These are phyloP conservation scores for Hypotaenidia okinawae DNA, from an alignment of 2,797 vertebrate species.

Conservation along the genomic window DNA sequence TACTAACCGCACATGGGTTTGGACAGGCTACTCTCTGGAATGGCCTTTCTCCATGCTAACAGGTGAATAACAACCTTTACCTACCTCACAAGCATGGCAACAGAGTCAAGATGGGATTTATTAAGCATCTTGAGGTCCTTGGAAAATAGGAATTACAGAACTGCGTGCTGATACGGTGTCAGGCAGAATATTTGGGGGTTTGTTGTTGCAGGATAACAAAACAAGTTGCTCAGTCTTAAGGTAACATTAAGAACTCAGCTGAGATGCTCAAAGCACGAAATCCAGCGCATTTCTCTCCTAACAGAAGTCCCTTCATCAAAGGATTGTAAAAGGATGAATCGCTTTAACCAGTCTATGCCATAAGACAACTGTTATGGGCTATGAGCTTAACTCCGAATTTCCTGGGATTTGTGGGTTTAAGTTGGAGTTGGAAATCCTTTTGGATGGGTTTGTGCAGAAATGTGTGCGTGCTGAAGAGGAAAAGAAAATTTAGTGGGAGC, in stretches of 20 bases:
- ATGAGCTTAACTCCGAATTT: conserved; percentile 27
- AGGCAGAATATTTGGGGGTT: neutral
- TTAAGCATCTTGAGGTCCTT: neutral
- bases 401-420: neutral
- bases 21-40: neutral
- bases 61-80: neutral
- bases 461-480: neutral
- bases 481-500: conserved; percentile 21
- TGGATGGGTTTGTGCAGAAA: neutral
- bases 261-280: conserved; percentile 16
- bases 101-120: neutral
- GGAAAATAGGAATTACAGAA: neutral
- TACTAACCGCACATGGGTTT: neutral
- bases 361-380: neutral
- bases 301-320: neutral
- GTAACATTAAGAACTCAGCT: neutral
- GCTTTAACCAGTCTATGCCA: neutral
- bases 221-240: neutral
- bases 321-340: neutral
- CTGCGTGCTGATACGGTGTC: neutral
- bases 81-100: neutral
- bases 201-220: conserved; percentile 11
- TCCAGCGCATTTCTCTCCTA: neutral
- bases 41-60: neutral
- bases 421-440: conserved; percentile 6